Evolutionary conservation across 2,797 vertebrate genomes (phyloP), one percentile per base, ranked within the genome.

Genomic region (Agapornis canus): DNA sequence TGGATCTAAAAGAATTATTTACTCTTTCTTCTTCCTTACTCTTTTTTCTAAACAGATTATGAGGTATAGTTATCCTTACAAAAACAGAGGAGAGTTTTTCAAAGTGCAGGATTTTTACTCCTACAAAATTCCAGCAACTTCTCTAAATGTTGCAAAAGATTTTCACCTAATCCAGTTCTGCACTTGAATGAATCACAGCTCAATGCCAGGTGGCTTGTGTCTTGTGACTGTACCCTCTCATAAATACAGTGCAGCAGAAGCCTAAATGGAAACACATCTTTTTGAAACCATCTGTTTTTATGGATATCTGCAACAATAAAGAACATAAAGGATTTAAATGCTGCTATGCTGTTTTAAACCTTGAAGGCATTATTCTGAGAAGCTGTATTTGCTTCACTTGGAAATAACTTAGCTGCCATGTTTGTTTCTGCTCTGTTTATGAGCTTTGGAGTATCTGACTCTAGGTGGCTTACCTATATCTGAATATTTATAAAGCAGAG

Each of bases 221-320:
- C 91, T 94, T 94, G 87, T 94, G 89, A 94, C 87, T 95, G 14
- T 69, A 70, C 68, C 15, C 77, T 82, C 83, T 80, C 84, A 83
- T 51, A 95, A 93, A 93, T 92, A 93, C 90, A 93, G 68, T 94
- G 82, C 10, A 6, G 70, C 59, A 91, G 48, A 89, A 92, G 32
- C 93, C 93, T 91, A 82, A 95, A 91, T 96, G 85, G 82, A 96
- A 93, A 69, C 77, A 86, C 65, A 42, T 91, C 72, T 86, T 96
- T 94, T 56, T 94, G 59, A 76, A 93, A 73, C 94, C 94, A 95
- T 96, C 94, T 96, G 95, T 88, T 95, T 82, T 93, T 89, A 65
- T 37, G 81, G 86, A 92, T 97, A 96, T 42, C 85, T 90, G 79
- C 84, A 96, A 93, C 64, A 96, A 85, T 92, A 92, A 95, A 91